Evolutionary conservation across 2,888 invertebrate species (phyloP).

Genomic region (Macrosiphum euphorbiae): DNA sequence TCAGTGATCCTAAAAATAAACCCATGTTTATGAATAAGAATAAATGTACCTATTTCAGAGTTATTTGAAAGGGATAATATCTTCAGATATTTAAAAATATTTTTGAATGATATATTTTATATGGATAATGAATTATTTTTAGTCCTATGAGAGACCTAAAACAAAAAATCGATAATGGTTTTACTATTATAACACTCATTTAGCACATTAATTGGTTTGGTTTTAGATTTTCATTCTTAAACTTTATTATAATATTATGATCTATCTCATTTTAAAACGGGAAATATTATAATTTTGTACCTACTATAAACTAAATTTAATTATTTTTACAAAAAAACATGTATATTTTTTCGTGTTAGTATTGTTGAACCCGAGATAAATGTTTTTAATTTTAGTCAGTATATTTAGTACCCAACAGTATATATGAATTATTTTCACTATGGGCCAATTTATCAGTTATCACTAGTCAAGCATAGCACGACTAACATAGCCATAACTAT

Average conservation of each 20-base stretch:
- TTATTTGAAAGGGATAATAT: background rate
- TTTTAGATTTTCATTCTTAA: background rate
- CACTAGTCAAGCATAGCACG: too few relatives aligned
- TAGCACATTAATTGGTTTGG: background rate
- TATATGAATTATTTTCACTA: too few relatives aligned
- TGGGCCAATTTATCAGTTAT: too few relatives aligned
- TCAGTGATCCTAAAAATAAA: conserved; percentile 78
- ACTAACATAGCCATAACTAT: too few relatives aligned
- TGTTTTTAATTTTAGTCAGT: background rate
- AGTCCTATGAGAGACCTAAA: background rate
- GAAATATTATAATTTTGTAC: background rate
- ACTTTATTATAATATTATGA: background rate
- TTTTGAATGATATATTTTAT: background rate
- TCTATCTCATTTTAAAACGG: background rate
- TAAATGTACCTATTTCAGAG: background rate
- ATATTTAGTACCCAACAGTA: background rate
- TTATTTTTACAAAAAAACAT: background rate
- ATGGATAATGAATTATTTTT: background rate
- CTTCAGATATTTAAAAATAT: background rate
- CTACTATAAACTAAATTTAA: background rate
- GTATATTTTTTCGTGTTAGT: too few relatives aligned
- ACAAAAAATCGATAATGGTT: background rate
- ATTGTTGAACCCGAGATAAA: background rate
- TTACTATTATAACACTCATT: background rate
- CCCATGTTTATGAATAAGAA: background rate